Evolutionary conservation across 2,888 invertebrate species (phyloP).

Genomic region (Lapara coniferarum): DNA sequence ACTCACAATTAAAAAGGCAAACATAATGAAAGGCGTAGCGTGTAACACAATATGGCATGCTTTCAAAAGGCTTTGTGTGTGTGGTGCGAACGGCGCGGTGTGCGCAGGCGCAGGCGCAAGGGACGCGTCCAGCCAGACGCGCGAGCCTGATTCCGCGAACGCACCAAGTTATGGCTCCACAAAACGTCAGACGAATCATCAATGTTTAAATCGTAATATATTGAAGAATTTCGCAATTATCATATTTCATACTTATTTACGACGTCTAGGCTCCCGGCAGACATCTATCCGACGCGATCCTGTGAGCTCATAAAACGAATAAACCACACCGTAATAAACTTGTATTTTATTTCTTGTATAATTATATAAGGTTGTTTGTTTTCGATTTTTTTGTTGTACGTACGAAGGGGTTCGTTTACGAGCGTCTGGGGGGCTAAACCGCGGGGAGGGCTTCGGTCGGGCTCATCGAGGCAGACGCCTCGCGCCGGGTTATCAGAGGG

Average conservation of each 20-base stretch:
- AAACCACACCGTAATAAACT: slow-evolving; percentile 70
- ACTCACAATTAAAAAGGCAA: slow-evolving; percentile 54
- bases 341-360: slow-evolving; percentile 74
- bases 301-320: slow-evolving; percentile 75
- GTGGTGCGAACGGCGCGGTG: not conserved
- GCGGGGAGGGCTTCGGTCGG: not conserved
- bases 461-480: not conserved
- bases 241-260: slow-evolving; percentile 83
- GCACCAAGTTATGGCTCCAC: slow-evolving; percentile 73
- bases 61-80: slow-evolving; percentile 47
- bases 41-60: slow-evolving; percentile 52
- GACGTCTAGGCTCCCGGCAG: slow-evolving; percentile 78
- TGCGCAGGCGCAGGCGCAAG: slow-evolving; percentile 8
- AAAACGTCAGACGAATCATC: slow-evolving; percentile 81
- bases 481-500: not conserved
- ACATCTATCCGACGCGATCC: slow-evolving; percentile 75
- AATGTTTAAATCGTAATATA: slow-evolving; percentile 83
- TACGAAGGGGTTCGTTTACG: slow-evolving; percentile 47
- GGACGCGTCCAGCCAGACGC: slow-evolving; percentile 34
- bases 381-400: slow-evolving; percentile 44
- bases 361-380: slow-evolving; percentile 65
- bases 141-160: slow-evolving; percentile 67
- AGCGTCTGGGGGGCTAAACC: slow-evolving; percentile 15
- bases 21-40: slow-evolving; percentile 49
- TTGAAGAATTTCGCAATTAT: slow-evolving; percentile 83